phyloP scores from a whole-genome alignment of 2,888 invertebrate species.

The Byasa hedistus region DNA sequence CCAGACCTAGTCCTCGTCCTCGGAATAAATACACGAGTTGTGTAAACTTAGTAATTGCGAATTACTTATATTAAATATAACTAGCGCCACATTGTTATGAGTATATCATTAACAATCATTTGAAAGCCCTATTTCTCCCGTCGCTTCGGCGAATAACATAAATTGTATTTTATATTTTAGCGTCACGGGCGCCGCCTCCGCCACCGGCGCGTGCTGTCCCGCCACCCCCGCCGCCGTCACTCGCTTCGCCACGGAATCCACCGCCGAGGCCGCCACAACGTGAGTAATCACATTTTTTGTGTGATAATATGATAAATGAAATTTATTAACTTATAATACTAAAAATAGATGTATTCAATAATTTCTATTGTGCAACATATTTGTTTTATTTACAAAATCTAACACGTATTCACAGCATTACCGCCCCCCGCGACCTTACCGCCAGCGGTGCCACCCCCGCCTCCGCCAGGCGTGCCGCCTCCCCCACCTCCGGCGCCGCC shows the following conservation, averaged over 20 bases:
- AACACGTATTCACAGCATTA: slow-evolving; percentile 41
- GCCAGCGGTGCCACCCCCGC: slow-evolving; percentile 46
- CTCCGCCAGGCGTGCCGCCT: slow-evolving; percentile 53
- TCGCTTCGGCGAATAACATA: no score
- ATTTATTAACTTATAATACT: background rate
- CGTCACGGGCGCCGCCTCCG: slow-evolving; percentile 79
- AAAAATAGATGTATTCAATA: no score
- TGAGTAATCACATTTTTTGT: slow-evolving; percentile 40
- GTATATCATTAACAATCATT: no score
- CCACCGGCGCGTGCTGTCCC: slow-evolving; percentile 80
- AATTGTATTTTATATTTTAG: slow-evolving; percentile 35
- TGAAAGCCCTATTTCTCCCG: no score
- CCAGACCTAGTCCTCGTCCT: no score
- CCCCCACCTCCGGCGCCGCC: slow-evolving; percentile 68
- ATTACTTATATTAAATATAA: no score
- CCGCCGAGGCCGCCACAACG: slow-evolving; percentile 77
- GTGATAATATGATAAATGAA: background rate
- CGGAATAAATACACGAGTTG: no score
- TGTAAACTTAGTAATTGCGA: no score
- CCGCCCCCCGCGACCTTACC: slow-evolving; percentile 37
- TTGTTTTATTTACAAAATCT: no score
- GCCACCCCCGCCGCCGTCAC: slow-evolving; percentile 54
- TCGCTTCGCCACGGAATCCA: slow-evolving; percentile 63
- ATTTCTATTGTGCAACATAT: no score
- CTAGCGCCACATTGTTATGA: no score